Conservation (phyloP, 2,113 vertebrate species). For the Reinhardtius hippoglossoides region DNA sequence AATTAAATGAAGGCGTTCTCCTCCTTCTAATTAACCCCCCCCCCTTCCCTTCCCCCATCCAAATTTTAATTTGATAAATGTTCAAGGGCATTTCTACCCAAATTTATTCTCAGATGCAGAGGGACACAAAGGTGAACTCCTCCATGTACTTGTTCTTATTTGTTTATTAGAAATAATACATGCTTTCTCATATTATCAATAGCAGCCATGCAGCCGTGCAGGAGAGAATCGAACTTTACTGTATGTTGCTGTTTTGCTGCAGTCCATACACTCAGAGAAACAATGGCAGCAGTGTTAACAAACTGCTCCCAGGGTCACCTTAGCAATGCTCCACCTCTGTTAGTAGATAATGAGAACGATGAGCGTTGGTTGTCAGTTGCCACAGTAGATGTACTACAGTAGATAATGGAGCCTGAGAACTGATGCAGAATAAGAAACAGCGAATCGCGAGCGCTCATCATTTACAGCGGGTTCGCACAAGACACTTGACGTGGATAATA, state of each 20-base stretch:
- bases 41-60: background rate
- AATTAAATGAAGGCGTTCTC: conserved; percentile 1
- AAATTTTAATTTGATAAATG: conserved; percentile 40
- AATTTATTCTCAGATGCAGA: conserved; percentile 13
- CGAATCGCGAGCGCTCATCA: conserved; percentile 15
- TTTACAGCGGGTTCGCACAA: conserved; percentile 23
- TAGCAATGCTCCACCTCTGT: conserved; percentile 8
- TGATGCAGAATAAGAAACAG: conserved; percentile 26
- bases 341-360: conserved; percentile 13
- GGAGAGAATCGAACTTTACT: background rate
- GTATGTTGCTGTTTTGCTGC: background rate
- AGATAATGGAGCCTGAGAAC: conserved; percentile 33
- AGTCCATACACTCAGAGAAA: background rate
- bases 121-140: background rate
- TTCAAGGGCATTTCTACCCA: conserved; percentile 34
- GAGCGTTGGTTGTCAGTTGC: conserved; percentile 19
- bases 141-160: background rate
- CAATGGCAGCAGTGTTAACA: conserved; percentile 6
- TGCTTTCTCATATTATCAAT: background rate
- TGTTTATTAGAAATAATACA: background rate
- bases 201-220: background rate
- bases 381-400: conserved; percentile 19
- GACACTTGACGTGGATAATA: conserved; percentile 51
- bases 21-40: conserved; percentile 14
- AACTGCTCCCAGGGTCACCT: conserved; percentile 28